phyloP scores from a whole-genome alignment of 2,888 invertebrate genomes.

The Luperina testacea region DNA sequence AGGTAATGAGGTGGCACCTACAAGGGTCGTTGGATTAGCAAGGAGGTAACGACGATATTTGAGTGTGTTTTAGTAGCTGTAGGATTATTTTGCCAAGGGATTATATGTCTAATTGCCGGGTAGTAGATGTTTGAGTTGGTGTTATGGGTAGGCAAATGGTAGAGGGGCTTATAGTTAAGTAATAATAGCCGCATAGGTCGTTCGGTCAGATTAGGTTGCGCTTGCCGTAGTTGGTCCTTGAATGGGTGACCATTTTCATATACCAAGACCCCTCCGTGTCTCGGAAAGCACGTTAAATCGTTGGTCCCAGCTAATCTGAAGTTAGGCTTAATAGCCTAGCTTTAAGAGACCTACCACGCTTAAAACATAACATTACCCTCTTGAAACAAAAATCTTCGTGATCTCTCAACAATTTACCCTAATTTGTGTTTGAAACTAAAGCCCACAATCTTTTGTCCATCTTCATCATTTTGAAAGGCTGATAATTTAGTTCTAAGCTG shows the following conservation, averaged over 20 bases:
- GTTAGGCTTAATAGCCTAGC: too few relatives aligned
- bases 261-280: too few relatives aligned
- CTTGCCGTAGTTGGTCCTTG: too few relatives aligned
- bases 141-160: not conserved
- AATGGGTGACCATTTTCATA: too few relatives aligned
- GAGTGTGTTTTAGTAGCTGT: constrained; percentile 2
- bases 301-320: not conserved
- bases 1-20: constrained; percentile 37
- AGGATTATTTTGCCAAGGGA: not conserved
- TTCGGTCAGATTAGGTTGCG: too few relatives aligned
- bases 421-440: constrained; percentile 41
- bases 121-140: not conserved
- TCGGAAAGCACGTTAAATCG: too few relatives aligned
- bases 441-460: constrained; percentile 59
- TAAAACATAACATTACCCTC: not conserved
- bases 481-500: constrained; percentile 67
- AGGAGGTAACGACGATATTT: constrained; percentile 16
- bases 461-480: constrained; percentile 53
- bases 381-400: constrained; percentile 26
- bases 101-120: too few relatives aligned
- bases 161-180: too few relatives aligned
- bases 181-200: too few relatives aligned
- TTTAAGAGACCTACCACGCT: not conserved
- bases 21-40: constrained; percentile 19
- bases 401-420: constrained; percentile 43